A percentile compares a stretch with the other conserved stretches of the same genome.
Evolutionary conservation across 2,797 vertebrate species (phyloP).

Genomic region (Acanthurus lineatus): DNA sequence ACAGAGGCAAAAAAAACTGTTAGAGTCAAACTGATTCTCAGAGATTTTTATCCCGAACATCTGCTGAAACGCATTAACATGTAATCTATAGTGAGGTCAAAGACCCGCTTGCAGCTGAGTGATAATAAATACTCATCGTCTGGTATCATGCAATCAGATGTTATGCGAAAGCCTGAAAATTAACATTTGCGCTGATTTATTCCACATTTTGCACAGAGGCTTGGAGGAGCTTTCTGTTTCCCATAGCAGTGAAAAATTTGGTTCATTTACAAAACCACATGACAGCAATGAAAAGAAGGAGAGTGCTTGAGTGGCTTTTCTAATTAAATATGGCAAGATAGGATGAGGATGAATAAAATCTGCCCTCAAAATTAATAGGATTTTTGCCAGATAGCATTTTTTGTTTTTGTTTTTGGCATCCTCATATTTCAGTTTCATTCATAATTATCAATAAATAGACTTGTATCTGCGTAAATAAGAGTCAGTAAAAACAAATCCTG

Average conservation of each 20-base stretch:
- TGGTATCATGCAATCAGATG: not conserved
- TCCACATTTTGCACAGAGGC: not conserved
- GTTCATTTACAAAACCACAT: not conserved
- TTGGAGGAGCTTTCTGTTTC: not conserved
- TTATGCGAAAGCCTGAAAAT: conserved; percentile 5
- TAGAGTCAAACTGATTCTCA: not conserved
- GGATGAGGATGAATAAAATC: not conserved
- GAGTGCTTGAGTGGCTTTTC: not conserved
- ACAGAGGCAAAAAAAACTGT: not conserved
- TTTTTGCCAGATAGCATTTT: not conserved
- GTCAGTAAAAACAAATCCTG: not conserved
- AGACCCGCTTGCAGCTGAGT: not conserved
- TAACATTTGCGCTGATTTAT: not conserved
- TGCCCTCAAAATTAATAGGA: not conserved
- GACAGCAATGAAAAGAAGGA: not conserved
- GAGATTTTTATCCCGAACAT: not conserved
- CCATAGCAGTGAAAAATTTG: not conserved
- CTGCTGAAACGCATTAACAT: conserved; percentile 11
- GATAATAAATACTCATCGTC: conserved; percentile 5
- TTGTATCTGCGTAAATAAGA: not conserved
- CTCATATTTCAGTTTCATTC: conserved; percentile 9
- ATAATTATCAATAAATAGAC: not conserved
- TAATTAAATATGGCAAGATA: conserved; percentile 7
- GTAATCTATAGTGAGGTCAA: not conserved
- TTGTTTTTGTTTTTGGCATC: not conserved